Evolutionary conservation across 1,140 invertebrate species (phyloP).

Genomic region (Trichogramma pretiosum): DNA sequence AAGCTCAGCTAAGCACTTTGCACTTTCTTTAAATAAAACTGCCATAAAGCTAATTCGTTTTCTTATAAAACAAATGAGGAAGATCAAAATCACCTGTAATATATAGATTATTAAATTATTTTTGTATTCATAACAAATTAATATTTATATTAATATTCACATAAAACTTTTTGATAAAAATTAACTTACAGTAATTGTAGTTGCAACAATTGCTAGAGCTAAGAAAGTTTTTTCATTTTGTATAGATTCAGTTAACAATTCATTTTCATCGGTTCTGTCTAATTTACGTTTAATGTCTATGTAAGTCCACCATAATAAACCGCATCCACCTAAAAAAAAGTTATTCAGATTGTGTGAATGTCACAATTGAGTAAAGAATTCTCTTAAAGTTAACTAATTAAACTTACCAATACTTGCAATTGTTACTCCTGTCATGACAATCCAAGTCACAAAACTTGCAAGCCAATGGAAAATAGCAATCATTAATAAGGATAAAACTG

Average conservation of each 20-base stretch:
- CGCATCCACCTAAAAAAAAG: conserved; percentile 55
- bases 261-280: conserved; percentile 48
- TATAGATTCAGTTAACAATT: conserved; percentile 65
- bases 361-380: background rate
- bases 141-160: conserved; percentile 9
- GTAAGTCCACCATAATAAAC: conserved; percentile 82
- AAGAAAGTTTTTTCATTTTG: conserved; percentile 81
- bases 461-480: conserved; percentile 77
- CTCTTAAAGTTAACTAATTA: conserved; percentile 6
- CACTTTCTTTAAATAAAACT: conserved; percentile 78
- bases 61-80: conserved; percentile 71
- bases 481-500: conserved; percentile 74
- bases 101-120: conserved; percentile 19
- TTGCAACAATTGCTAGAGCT: conserved; percentile 76
- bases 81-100: conserved; percentile 67
- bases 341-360: conserved; percentile 4
- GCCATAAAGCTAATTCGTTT: conserved; percentile 72
- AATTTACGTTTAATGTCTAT: conserved; percentile 64
- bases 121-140: conserved; percentile 11
- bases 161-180: conserved; percentile 3
- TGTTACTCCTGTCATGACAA: conserved; percentile 72
- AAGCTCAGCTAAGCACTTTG: conserved; percentile 71
- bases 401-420: conserved; percentile 60
- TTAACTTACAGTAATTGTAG: conserved; percentile 69
- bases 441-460: conserved; percentile 74